Evolutionary conservation across 2,113 vertebrate genomes (phyloP).

Genomic region (Megaleporinus macrocephalus): DNA sequence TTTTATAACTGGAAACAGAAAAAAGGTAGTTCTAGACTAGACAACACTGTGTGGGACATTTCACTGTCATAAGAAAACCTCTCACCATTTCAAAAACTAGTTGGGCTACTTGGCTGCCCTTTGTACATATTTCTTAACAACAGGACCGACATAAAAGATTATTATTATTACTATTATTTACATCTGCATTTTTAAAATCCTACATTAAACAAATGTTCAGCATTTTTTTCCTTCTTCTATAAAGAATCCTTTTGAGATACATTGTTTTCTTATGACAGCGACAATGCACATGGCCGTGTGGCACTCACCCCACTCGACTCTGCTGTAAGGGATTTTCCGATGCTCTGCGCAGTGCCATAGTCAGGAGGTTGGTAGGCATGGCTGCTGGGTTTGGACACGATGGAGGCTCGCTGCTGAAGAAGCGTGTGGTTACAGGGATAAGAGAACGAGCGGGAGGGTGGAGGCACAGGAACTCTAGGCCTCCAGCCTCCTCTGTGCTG

Average conservation of each 20-base stretch:
- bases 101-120: too few relatives aligned
- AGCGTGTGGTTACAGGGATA: conserved; percentile 94
- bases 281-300: neutral
- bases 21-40: neutral
- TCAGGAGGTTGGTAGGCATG: conserved; percentile 85
- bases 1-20: neutral
- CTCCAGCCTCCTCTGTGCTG: conserved; percentile 91
- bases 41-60: neutral
- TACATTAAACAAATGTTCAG: too few relatives aligned
- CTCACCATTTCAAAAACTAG: too few relatives aligned
- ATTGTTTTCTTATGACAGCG: too few relatives aligned
- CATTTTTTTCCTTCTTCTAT: too few relatives aligned
- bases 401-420: conserved; percentile 82
- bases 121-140: too few relatives aligned
- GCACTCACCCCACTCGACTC: conserved; percentile 40
- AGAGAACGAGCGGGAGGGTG: conserved; percentile 95
- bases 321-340: neutral
- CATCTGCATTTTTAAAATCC: too few relatives aligned
- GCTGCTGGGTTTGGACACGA: conserved; percentile 82
- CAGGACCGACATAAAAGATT: too few relatives aligned
- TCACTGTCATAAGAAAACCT: neutral
- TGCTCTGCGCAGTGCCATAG: conserved; percentile 81
- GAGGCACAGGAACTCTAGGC: conserved; percentile 86
- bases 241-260: too few relatives aligned
- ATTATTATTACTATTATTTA: too few relatives aligned